A percentile compares a stretch with the other conserved stretches of the same genome.
phyloP scores from a whole-genome alignment of 64 coral and sea anemone species.

The Trachythela sp. region DNA sequence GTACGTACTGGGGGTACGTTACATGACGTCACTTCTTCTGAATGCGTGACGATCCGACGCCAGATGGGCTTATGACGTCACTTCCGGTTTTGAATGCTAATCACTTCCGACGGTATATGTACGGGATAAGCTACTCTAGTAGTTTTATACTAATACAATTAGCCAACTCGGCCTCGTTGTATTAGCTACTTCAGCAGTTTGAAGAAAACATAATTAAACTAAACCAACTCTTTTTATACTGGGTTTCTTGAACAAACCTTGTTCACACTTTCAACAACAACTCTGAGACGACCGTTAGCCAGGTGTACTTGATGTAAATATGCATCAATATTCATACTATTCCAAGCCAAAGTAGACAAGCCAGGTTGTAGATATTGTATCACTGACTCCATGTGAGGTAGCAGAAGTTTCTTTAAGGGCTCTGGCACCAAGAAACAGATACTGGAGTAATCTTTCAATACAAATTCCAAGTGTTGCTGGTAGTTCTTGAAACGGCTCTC shows the following conservation, averaged over 20 bases:
- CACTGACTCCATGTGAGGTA: constrained; percentile 89
- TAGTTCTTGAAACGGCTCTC: constrained; percentile 88
- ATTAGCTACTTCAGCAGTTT: too few species aligned
- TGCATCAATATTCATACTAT: constrained; percentile 98
- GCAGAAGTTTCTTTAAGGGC: constrained; percentile 62
- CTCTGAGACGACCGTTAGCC: neutral
- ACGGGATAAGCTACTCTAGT: too few species aligned
- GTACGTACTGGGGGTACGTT: too few species aligned
- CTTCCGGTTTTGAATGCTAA: too few species aligned
- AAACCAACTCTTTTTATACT: too few species aligned
- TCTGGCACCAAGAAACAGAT: constrained; percentile 69
- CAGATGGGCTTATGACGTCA: too few species aligned
- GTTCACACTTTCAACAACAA: neutral
- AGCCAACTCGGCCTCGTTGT: too few species aligned
- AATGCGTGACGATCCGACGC: too few species aligned
- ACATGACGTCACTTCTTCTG: too few species aligned
- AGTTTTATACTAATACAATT: too few species aligned
- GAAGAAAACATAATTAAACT: too few species aligned
- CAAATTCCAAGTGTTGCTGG: constrained; percentile 78
- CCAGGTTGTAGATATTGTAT: constrained; percentile 89
- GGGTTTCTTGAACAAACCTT: neutral
- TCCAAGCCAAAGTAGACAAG: constrained; percentile 83
- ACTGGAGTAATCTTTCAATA: constrained; percentile 79
- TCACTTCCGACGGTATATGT: too few species aligned
- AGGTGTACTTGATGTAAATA: constrained; percentile 70